Percentiles rank a stretch among this genome's conserved stretches.
Conservation (phyloP, 1,140 invertebrate species). For the Atta texana region DNA sequence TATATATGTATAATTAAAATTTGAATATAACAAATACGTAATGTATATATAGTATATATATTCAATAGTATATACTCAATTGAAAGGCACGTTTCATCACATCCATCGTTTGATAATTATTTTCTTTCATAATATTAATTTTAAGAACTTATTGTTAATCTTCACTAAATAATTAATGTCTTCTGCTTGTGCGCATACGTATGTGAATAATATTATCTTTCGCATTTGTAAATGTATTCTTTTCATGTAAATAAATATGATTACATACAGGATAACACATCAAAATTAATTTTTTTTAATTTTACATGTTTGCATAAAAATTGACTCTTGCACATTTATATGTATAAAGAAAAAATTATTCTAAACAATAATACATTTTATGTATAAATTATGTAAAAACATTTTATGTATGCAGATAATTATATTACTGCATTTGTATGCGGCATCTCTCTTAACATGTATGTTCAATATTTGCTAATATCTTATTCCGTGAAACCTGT, state of each 20-base stretch:
- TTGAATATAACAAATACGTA: not conserved
- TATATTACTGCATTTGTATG: not conserved
- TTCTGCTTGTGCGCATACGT: not conserved
- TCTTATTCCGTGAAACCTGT: slow-evolving; percentile 6
- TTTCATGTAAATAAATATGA: not conserved
- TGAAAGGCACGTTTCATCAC: not conserved
- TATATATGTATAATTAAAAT: not conserved
- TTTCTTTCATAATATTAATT: not conserved
- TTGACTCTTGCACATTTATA: not conserved
- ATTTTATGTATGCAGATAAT: not conserved
- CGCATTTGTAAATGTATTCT: not conserved
- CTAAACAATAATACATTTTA: not conserved
- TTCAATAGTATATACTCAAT: no score
- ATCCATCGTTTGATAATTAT: not conserved
- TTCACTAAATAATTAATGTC: not conserved
- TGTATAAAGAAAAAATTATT: not conserved
- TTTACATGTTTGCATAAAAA: not conserved
- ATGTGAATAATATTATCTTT: not conserved
- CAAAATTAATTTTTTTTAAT: not conserved
- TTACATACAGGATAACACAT: not conserved
- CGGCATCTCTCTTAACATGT: slow-evolving; percentile 17
- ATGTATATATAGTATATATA: not conserved
- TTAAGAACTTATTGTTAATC: not conserved
- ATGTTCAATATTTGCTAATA: slow-evolving; percentile 57
- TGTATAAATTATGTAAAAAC: no score